A percentile compares a stretch with the other conserved stretches of the same genome.
phyloP scores from a whole-genome alignment of 53 echinoderm and acorn worm genomes.

The Holothuria scabra region DNA sequence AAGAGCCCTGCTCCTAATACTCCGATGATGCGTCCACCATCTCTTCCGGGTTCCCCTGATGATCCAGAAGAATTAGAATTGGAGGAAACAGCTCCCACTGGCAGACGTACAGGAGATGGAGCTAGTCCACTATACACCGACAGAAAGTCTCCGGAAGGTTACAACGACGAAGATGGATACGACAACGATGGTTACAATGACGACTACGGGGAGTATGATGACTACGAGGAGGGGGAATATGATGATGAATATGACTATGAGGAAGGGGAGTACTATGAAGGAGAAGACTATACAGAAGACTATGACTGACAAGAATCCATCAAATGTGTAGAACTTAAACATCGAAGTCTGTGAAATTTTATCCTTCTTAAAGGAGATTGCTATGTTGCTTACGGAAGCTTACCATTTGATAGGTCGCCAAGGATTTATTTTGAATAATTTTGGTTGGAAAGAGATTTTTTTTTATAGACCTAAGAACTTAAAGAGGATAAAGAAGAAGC shows the following conservation, averaged over 20 bases:
- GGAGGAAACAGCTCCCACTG: conserved; percentile 40
- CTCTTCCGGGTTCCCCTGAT: conserved; percentile 71
- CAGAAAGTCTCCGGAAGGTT: conserved; percentile 71
- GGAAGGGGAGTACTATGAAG: conserved; percentile 60
- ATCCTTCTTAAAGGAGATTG: too few relatives aligned
- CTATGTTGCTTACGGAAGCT: too few relatives aligned
- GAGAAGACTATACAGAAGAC: conserved; percentile 49
- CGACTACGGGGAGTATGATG: conserved; percentile 60
- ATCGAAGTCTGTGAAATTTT: too few relatives aligned
- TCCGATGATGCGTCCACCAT: conserved; percentile 30
- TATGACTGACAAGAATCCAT: conserved; percentile 15
- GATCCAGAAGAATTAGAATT: conserved; percentile 60
- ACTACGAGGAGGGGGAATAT: conserved; percentile 68
- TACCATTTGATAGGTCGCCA: too few relatives aligned
- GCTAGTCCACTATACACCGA: conserved; percentile 50
- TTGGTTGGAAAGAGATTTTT: too few relatives aligned
- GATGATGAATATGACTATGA: conserved; percentile 63
- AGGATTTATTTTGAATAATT: too few relatives aligned
- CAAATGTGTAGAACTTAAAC: too few relatives aligned
- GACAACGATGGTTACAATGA: conserved; percentile 64
- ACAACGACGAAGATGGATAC: conserved; percentile 59
- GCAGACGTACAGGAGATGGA: conserved; percentile 66
- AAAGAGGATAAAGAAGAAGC: too few relatives aligned
- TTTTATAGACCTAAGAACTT: too few relatives aligned
- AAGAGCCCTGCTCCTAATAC: conserved; percentile 27